Percentiles rank a stretch among this genome's conserved stretches.
phyloP scores from a whole-genome alignment of 2,797 vertebrate genomes.

The Diplodus puntazzo region DNA sequence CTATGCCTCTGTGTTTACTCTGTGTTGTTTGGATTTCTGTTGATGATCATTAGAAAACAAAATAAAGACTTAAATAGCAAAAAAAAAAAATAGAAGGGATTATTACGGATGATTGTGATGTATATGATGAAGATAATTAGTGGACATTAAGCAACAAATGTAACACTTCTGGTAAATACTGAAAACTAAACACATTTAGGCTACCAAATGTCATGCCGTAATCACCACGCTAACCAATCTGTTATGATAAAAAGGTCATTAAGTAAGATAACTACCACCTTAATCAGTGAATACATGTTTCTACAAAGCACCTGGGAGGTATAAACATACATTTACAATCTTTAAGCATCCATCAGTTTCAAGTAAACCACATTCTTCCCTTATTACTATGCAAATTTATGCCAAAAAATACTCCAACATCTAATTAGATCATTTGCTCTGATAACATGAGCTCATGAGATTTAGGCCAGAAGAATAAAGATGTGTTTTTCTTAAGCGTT shows the following conservation, averaged over 20 bases:
- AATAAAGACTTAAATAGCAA: too few species aligned
- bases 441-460: not conserved
- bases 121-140: too few species aligned
- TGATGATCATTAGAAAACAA: too few species aligned
- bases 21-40: too few species aligned
- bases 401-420: conserved; percentile 13
- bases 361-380: conserved; percentile 1
- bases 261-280: not conserved
- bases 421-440: conserved; percentile 12
- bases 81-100: too few species aligned
- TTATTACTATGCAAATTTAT: conserved; percentile 21
- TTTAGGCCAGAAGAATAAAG: not conserved
- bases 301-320: not conserved
- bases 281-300: conserved; percentile 12
- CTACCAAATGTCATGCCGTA: not conserved
- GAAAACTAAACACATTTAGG: not conserved
- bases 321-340: conserved; percentile 21
- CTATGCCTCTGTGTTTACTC: too few species aligned
- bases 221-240: not conserved
- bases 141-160: not conserved
- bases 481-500: not conserved
- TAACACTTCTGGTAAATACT: not conserved
- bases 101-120: not conserved
- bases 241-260: conserved; percentile 12
- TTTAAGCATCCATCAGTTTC: conserved; percentile 4